Percentiles rank a stretch among this genome's conserved stretches.
Evolutionary conservation across 2,888 invertebrate species (phyloP).

Genomic region (Caenorhabditis sp.): DNA sequence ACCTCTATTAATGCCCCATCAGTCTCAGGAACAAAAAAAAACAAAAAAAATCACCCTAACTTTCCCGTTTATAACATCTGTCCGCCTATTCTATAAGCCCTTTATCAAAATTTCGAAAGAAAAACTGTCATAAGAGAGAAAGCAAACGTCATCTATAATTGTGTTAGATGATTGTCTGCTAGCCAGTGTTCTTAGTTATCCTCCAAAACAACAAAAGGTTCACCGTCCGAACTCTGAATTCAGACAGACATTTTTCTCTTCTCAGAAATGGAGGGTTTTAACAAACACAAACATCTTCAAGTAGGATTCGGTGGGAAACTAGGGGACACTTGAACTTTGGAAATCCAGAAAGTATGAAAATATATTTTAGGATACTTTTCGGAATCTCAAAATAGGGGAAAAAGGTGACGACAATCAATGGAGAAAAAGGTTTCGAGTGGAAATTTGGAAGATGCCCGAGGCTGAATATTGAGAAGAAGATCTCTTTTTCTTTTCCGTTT

Average conservation of each 20-base stretch:
- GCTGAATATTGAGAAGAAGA: conserved; percentile 26
- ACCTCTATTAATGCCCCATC: no score
- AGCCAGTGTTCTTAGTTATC: neutral
- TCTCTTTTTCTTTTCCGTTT: neutral
- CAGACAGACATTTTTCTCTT: neutral
- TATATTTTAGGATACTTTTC: neutral
- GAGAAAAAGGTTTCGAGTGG: conserved; percentile 5
- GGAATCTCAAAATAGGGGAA: neutral
- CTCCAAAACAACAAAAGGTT: conserved; percentile 1
- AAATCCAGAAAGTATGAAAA: neutral
- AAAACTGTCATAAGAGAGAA: neutral
- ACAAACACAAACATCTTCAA: neutral
- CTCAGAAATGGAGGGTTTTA: neutral
- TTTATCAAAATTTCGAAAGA: no score
- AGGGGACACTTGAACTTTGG: conserved; percentile 17
- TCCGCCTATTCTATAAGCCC: no score
- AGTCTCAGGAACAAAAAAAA: no score
- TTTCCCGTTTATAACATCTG: no score
- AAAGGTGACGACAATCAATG: neutral
- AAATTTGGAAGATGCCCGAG: conserved; percentile 35
- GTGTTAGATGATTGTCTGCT: neutral
- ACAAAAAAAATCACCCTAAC: no score
- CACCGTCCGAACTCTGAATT: conserved; percentile 4
- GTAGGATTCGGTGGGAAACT: neutral
- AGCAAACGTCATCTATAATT: neutral